Conservation (phyloP, 2,888 invertebrate genomes). For the Pseudeuparius sepicola region DNA sequence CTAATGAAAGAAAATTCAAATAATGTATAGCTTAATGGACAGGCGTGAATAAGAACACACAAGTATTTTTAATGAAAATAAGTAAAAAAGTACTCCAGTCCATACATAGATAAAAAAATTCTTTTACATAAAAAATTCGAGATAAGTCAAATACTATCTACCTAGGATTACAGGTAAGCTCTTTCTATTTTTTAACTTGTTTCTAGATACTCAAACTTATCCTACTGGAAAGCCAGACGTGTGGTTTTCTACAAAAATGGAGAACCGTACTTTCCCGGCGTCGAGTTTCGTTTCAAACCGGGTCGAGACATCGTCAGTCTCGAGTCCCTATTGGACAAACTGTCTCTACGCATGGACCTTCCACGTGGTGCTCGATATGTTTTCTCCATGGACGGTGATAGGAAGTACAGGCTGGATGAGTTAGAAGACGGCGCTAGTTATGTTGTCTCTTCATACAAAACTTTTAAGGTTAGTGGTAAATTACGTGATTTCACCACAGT, state of each 20-base stretch:
- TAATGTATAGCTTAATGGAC: too few relatives aligned
- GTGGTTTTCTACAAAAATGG: slow-evolving; percentile 91
- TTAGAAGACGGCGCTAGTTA: slow-evolving; percentile 86
- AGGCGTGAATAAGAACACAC: too few relatives aligned
- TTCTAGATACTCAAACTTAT: slow-evolving; percentile 47
- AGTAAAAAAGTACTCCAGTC: too few relatives aligned
- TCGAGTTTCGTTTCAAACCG: slow-evolving; percentile 79
- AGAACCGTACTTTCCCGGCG: slow-evolving; percentile 83
- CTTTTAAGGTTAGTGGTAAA: slow-evolving; percentile 67
- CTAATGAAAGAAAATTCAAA: too few relatives aligned
- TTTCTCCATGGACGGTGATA: slow-evolving; percentile 84
- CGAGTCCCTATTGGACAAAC: slow-evolving; percentile 75
- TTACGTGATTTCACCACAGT: too few relatives aligned
- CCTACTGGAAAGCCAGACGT: slow-evolving; percentile 78
- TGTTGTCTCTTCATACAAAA: slow-evolving; percentile 86
- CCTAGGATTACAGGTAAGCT: too few relatives aligned
- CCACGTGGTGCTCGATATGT: slow-evolving; percentile 78
- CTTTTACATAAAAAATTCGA: too few relatives aligned
- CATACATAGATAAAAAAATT: too few relatives aligned
- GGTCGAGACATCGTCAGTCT: slow-evolving; percentile 79
- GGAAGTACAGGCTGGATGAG: slow-evolving; percentile 75
- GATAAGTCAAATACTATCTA: too few relatives aligned
- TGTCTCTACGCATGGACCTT: slow-evolving; percentile 79
- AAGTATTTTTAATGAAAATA: too few relatives aligned
- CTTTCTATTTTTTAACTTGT: too few relatives aligned